A percentile compares a stretch with the other conserved stretches of the same genome.
Conservation (phyloP, 53 echinoderm and acorn worm genomes). For the Crossaster papposus region DNA sequence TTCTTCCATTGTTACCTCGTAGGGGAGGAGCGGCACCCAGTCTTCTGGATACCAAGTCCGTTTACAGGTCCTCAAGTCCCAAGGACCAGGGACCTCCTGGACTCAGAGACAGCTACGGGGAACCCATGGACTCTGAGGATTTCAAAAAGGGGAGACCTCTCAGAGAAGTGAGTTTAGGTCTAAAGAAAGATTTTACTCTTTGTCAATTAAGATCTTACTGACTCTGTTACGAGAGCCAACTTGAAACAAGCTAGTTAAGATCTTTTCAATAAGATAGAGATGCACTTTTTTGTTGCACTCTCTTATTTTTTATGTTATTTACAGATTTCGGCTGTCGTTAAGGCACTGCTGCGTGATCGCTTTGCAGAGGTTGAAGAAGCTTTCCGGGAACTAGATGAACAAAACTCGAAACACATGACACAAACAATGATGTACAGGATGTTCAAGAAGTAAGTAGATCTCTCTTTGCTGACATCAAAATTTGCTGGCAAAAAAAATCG, state of each 20-base stretch:
- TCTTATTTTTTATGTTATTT: neutral
- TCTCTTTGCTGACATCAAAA: no score
- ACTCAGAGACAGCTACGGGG: slow-evolving; percentile 42
- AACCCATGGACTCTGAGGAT: slow-evolving; percentile 85
- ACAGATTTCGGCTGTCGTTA: slow-evolving; percentile 74
- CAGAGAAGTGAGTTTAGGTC: slow-evolving; percentile 69
- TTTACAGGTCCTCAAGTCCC: slow-evolving; percentile 50
- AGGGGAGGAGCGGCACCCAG: slow-evolving; percentile 89
- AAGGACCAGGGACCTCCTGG: slow-evolving; percentile 60
- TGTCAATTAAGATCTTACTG: neutral
- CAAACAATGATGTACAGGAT: slow-evolving; percentile 89
- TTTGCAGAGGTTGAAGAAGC: slow-evolving; percentile 76
- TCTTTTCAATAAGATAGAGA: neutral
- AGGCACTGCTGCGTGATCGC: slow-evolving; percentile 71
- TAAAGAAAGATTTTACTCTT: neutral
- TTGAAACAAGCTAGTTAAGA: neutral
- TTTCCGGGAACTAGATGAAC: slow-evolving; percentile 87
- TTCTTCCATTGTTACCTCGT: neutral
- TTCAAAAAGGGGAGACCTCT: slow-evolving; percentile 79
- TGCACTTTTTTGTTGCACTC: neutral
- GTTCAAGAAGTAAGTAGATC: slow-evolving; percentile 74
- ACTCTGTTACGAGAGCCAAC: neutral
- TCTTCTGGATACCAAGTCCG: slow-evolving; percentile 89
- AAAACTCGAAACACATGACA: slow-evolving; percentile 77
- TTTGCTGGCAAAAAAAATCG: neutral